Percentiles rank a stretch among this genome's conserved stretches.
Evolutionary conservation across 2,797 vertebrate species (phyloP).

Genomic region (Gymnopithys bicolor): DNA sequence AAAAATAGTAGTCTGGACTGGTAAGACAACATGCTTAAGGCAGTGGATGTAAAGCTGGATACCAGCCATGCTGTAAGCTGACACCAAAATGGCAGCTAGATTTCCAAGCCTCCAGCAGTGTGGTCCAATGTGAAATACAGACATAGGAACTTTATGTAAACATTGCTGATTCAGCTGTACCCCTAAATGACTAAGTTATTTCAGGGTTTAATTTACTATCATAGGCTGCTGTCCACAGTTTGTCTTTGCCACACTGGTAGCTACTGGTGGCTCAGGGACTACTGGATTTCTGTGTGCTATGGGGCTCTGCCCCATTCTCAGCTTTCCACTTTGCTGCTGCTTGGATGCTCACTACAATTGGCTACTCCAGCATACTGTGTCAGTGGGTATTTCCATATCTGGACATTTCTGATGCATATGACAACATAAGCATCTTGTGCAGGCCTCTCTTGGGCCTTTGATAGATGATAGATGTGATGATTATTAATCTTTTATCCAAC

Average conservation of each 20-base stretch:
- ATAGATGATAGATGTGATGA: neutral
- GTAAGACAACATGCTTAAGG: neutral
- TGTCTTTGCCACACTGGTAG: neutral
- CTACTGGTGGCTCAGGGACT: neutral
- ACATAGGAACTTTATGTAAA: neutral
- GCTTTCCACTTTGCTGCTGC: neutral
- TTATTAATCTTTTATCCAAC: neutral
- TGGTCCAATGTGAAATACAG: neutral
- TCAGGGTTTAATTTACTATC: neutral
- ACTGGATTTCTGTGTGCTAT: neutral
- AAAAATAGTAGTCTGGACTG: neutral
- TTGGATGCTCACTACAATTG: neutral
- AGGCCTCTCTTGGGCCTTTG: neutral
- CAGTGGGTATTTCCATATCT: neutral
- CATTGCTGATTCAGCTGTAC: neutral
- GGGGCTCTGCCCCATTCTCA: neutral
- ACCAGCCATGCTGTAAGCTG: neutral
- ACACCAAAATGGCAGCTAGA: neutral
- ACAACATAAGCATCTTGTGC: neutral
- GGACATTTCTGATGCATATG: neutral
- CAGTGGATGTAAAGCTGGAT: neutral
- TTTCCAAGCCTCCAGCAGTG: neutral
- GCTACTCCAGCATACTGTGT: neutral
- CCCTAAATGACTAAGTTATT: neutral
- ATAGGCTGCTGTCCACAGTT: rapidly evolving